These are phyloP conservation scores for Nannoperca obscura DNA, from an alignment of 2,797 vertebrate genomes.

Conservation along the genomic window DNA sequence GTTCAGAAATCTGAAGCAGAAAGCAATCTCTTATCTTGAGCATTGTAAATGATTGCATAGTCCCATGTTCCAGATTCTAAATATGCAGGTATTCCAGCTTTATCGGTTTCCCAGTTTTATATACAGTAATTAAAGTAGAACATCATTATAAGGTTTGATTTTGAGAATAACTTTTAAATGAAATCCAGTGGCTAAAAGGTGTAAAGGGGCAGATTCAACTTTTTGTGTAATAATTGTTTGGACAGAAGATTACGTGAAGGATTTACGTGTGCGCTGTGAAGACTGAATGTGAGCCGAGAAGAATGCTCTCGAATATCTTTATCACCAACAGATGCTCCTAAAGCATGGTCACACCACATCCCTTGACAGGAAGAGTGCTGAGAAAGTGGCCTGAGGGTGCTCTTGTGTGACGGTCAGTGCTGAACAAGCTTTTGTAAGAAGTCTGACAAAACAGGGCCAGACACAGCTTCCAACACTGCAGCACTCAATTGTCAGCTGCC, in stretches of 20 bases:
- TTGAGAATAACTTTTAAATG: constrained; percentile 3
- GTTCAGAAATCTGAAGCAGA: neutral
- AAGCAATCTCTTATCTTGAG: neutral
- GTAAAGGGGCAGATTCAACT: neutral
- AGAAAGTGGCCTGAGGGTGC: constrained; percentile 12
- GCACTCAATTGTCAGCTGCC: constrained; percentile 43
- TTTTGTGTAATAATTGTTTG: neutral
- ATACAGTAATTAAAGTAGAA: neutral
- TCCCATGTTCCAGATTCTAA: neutral
- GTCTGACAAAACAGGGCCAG: constrained; percentile 48
- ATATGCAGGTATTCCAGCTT: neutral
- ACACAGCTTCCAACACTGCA: constrained; percentile 23
- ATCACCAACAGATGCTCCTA: constrained; percentile 36
- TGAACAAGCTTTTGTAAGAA: constrained; percentile 40
- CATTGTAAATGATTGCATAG: neutral
- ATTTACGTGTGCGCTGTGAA: neutral
- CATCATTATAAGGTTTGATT: constrained; percentile 11
- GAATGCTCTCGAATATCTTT: constrained; percentile 20
- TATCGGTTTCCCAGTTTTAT: neutral
- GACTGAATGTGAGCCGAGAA: neutral
- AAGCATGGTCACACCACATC: constrained; percentile 27
- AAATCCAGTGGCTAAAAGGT: neutral
- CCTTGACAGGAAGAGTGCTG: constrained; percentile 32
- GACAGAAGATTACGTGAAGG: neutral
- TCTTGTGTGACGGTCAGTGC: constrained; percentile 37